Conservation (phyloP, 2,888 invertebrate genomes). For the Diloba caeruleocephala region DNA sequence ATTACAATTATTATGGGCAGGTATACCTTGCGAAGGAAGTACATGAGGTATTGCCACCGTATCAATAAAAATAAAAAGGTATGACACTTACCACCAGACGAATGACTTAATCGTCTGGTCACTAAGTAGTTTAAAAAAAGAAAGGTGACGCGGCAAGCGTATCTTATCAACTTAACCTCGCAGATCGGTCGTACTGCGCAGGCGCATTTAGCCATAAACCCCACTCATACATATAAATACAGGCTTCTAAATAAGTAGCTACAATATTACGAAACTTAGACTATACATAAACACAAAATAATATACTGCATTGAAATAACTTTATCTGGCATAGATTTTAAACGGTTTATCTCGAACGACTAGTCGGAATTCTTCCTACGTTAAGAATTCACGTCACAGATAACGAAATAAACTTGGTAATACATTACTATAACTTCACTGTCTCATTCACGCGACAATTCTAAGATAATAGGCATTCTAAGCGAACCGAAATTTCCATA, state of each 20-base stretch:
- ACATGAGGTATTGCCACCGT: too few relatives aligned
- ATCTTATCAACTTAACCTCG: too few relatives aligned
- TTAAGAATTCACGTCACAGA: constrained; percentile 29
- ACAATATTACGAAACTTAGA: constrained; percentile 20
- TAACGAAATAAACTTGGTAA: constrained; percentile 46
- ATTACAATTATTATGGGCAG: too few relatives aligned
- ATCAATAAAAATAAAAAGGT: too few relatives aligned
- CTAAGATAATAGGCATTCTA: constrained; percentile 48
- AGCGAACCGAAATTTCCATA: constrained; percentile 54
- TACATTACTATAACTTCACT: constrained; percentile 47
- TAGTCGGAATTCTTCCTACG: constrained; percentile 36
- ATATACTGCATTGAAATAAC: constrained; percentile 36
- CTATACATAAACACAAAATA: constrained; percentile 40
- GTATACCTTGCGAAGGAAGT: too few relatives aligned
- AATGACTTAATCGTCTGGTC: too few relatives aligned
- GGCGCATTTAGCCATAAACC: too few relatives aligned
- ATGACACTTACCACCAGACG: too few relatives aligned
- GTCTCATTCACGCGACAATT: constrained; percentile 45
- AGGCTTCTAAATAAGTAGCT: constrained; percentile 7
- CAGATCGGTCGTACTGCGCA: too few relatives aligned
- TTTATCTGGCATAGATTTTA: constrained; percentile 47
- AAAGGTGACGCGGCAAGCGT: too few relatives aligned
- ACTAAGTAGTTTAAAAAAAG: too few relatives aligned
- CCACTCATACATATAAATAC: not conserved
- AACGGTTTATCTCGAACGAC: constrained; percentile 52